Conservation (phyloP, 2,113 vertebrate genomes). For the Psammodynastes pulverulentus region DNA sequence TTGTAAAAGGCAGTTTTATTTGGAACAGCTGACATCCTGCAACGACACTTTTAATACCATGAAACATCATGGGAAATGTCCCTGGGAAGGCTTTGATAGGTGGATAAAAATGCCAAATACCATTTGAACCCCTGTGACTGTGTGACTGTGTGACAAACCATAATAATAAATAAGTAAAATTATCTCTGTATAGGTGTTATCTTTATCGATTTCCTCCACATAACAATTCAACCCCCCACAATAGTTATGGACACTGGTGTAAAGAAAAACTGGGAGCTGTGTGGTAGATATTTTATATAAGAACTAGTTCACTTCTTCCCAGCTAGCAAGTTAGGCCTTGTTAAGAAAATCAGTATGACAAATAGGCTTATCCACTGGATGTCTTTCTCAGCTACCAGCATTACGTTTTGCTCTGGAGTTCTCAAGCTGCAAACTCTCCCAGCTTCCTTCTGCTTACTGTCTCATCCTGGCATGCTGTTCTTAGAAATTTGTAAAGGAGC, state of each 20-base stretch:
- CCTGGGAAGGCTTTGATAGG: not conserved
- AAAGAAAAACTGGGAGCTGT: not conserved
- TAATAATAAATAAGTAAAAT: not conserved
- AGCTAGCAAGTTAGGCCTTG: not conserved
- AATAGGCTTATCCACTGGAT: not conserved
- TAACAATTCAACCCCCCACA: not conserved
- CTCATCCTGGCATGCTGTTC: not conserved
- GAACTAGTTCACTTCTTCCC: not conserved
- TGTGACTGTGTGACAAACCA: not conserved
- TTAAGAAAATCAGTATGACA: conserved; percentile 10
- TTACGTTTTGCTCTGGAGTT: not conserved
- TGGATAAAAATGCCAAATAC: not conserved
- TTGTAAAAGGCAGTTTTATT: not conserved
- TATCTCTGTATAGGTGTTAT: not conserved
- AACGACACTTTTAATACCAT: not conserved
- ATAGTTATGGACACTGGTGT: not conserved
- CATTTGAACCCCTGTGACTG: not conserved
- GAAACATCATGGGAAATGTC: not conserved
- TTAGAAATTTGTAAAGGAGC: conserved; percentile 1
- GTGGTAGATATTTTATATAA: not conserved
- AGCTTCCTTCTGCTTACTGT: not conserved
- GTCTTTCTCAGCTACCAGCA: not conserved
- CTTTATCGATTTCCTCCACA: not conserved
- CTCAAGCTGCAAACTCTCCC: not conserved
- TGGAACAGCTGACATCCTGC: not conserved